phyloP scores from a whole-genome alignment of 2,888 invertebrate species.

The Macaria liturata region DNA sequence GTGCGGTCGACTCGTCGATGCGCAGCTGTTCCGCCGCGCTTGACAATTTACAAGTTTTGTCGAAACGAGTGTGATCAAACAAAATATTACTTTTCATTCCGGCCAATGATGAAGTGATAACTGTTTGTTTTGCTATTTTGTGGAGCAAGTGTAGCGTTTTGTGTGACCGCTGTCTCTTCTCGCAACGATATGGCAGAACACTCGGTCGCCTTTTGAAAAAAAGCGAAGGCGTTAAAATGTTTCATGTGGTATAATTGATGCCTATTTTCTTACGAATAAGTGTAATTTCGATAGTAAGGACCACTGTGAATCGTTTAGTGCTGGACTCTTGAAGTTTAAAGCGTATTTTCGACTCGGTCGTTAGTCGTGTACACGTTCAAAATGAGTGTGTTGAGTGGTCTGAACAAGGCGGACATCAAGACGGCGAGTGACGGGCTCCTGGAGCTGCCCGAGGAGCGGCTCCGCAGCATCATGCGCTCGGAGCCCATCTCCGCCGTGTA shows the following conservation, averaged over 20 bases:
- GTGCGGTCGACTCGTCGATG: slow-evolving; percentile 82
- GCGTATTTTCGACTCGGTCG: slow-evolving; percentile 67
- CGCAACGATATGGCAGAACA: slow-evolving; percentile 82
- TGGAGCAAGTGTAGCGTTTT: slow-evolving; percentile 71
- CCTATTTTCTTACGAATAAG: slow-evolving; percentile 69
- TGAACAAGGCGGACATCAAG: slow-evolving; percentile 82
- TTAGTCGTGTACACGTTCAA: slow-evolving; percentile 78
- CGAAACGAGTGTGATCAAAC: slow-evolving; percentile 82
- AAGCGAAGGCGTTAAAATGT: slow-evolving; percentile 82
- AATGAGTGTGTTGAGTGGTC: slow-evolving; percentile 81
- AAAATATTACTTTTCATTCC: slow-evolving; percentile 76
- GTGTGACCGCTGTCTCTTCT: slow-evolving; percentile 77
- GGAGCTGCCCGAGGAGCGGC: slow-evolving; percentile 87
- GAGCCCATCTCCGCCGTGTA: slow-evolving; percentile 90
- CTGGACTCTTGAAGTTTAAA: slow-evolving; percentile 61
- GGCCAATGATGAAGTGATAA: slow-evolving; percentile 74
- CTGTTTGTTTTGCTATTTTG: slow-evolving; percentile 76
- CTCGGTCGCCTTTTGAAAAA: slow-evolving; percentile 77
- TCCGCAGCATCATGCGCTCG: slow-evolving; percentile 87
- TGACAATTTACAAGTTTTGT: slow-evolving; percentile 73
- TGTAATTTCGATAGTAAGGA: slow-evolving; percentile 78
- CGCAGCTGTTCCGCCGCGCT: slow-evolving; percentile 79
- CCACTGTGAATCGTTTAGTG: slow-evolving; percentile 78
- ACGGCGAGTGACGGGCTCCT: slow-evolving; percentile 88
- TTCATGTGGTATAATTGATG: slow-evolving; percentile 79